Conservation (phyloP, 2,797 vertebrate species). For the Aldrovandia affinis region DNA sequence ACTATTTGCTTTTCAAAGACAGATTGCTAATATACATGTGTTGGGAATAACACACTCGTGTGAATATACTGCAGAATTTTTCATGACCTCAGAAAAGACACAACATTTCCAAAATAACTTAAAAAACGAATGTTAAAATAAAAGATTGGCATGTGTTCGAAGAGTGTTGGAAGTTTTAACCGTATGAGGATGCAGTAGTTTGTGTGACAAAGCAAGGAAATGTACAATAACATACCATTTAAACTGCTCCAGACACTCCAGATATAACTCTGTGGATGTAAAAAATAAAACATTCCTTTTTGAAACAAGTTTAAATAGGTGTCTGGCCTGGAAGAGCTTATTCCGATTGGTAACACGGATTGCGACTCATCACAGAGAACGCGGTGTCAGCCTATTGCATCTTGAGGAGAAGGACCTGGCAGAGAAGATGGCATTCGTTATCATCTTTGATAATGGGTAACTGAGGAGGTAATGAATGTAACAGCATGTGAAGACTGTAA, state of each 20-base stretch:
- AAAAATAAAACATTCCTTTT: conserved; percentile 42
- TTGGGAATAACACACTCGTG: background rate
- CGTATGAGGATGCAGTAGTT: conserved; percentile 29
- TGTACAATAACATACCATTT: conserved; percentile 33
- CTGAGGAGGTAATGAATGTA: background rate
- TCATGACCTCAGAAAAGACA: background rate
- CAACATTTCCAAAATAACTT: conserved; percentile 24
- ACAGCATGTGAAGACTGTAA: background rate
- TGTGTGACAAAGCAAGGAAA: conserved; percentile 31
- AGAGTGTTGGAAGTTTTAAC: conserved; percentile 6
- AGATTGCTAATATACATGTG: conserved; percentile 16
- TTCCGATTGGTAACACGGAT: conserved; percentile 42
- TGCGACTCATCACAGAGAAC: conserved; percentile 40
- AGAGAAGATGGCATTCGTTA: background rate
- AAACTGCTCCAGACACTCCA: conserved; percentile 16
- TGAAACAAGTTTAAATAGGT: conserved; percentile 41
- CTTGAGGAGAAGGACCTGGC: conserved; percentile 11
- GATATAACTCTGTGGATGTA: conserved; percentile 45
- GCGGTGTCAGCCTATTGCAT: conserved; percentile 47
- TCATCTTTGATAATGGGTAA: background rate
- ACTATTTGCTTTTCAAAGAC: conserved; percentile 14
- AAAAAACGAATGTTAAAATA: conserved; percentile 13
- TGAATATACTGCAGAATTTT: conserved; percentile 7
- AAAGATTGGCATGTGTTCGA: background rate
- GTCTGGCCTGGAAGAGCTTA: conserved; percentile 59